phyloP scores from a whole-genome alignment of 2,888 invertebrate genomes.

The Cryptophagus acutangulus region DNA sequence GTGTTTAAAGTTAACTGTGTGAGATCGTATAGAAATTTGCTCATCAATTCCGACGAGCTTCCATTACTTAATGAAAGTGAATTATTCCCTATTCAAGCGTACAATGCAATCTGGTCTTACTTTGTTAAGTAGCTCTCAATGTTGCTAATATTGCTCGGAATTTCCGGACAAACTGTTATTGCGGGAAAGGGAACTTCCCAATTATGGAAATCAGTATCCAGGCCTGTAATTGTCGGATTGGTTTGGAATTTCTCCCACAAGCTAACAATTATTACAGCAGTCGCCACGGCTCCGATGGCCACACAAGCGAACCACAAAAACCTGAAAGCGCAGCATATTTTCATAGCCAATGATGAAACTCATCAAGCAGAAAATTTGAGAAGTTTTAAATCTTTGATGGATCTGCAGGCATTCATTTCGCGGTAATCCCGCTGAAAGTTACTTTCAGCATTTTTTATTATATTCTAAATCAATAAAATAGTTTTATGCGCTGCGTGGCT shows the following conservation, averaged over 20 bases:
- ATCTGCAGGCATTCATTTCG: no score
- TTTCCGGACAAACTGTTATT: slow-evolving; percentile 60
- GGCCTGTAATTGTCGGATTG: slow-evolving; percentile 74
- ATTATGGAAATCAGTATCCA: slow-evolving; percentile 76
- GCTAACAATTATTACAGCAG: slow-evolving; percentile 69
- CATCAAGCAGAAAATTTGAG: no score
- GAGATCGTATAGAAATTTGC: slow-evolving; percentile 10
- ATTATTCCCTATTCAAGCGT: neutral
- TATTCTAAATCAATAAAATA: no score
- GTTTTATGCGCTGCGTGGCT: no score
- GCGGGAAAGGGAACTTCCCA: slow-evolving; percentile 75
- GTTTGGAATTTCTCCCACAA: slow-evolving; percentile 81
- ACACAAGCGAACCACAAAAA: slow-evolving; percentile 78
- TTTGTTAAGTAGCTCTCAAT: slow-evolving; percentile 31
- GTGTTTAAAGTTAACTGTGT: slow-evolving; percentile 12
- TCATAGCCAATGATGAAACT: neutral
- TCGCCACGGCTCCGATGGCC: slow-evolving; percentile 61
- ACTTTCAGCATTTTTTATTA: no score
- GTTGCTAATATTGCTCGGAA: slow-evolving; percentile 29
- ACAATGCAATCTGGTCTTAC: neutral
- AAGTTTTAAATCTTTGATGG: no score
- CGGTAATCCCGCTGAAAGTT: no score
- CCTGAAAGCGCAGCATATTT: slow-evolving; percentile 45
- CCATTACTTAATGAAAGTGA: neutral
- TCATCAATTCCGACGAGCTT: neutral